Evolutionary conservation across 2,797 vertebrate species (phyloP), one percentile per base, ranked within the genome.

Genomic region (Sebastes trivittatus): DNA sequence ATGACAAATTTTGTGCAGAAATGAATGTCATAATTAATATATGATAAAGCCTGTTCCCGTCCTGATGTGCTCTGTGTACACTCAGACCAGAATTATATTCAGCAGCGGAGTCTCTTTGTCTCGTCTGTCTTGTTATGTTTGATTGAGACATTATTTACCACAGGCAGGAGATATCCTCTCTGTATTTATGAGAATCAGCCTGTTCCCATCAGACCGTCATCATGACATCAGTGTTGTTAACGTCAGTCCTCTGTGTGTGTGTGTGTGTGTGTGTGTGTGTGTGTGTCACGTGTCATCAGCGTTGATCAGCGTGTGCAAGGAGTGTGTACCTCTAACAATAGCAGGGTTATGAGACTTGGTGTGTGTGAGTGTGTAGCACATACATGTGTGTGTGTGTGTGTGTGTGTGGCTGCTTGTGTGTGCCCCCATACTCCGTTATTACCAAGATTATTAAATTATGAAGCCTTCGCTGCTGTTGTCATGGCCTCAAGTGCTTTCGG

Each of bases 401-500:
- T 29, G 27, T 29, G 27, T 42, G 67, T 30, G 61, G 0, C 6
- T 63, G 66, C 22, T 14, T 56, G 81, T 63, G 73, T 78, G 75
- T 10, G 64, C 59, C 80, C 59, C 80, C 63, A 46, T 75, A 36
- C 83, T 89, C 78, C 42, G 78, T 93, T 94, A 94, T 95, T 93
- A 94, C 88, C 74, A 56, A 90, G 86, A 94, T 94, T 89, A 95
- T 95, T 95, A 91, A 95, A 95, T 95, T 89, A 95, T 94, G 90
- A 94, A 92, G 90, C 93, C 92, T 80, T 94, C 91, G 81, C 92
- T 86, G 87, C 86, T 82, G 87, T 92, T 93, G 90, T 93, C 91
- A 89, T 91, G 89, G 89, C 93, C 91, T 89, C 88, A 72, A 93
- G 93, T 89, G 91, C 92, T 92, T 93, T 89, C 30, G 80, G 93